Evolutionary conservation across 2,888 invertebrate genomes (phyloP).

Genomic region (Eupithecia insigniata): DNA sequence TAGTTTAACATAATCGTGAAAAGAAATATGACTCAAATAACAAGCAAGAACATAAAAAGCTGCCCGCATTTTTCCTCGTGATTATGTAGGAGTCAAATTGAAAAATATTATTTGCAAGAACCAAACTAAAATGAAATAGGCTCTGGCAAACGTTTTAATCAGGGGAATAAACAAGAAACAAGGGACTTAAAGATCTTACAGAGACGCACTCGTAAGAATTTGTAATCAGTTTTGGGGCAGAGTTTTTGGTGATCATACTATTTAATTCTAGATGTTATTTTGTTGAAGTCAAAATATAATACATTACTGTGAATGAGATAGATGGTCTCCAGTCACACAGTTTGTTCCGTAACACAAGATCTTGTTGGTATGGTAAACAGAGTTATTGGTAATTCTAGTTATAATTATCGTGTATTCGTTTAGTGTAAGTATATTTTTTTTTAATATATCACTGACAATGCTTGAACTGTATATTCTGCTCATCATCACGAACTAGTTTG

Average conservation of each 20-base stretch:
- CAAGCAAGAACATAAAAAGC: background rate
- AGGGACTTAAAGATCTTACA: background rate
- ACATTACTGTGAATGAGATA: background rate
- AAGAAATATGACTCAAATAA: background rate
- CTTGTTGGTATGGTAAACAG: too few relatives aligned
- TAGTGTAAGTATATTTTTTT: too few relatives aligned
- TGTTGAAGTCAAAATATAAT: background rate
- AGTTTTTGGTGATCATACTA: too few relatives aligned
- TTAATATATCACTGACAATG: too few relatives aligned
- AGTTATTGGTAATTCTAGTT: too few relatives aligned
- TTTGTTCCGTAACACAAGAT: background rate
- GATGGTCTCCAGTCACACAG: background rate
- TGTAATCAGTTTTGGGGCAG: background rate
- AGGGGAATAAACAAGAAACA: constrained; percentile 20
- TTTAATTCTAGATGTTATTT: background rate
- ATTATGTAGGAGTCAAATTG: background rate
- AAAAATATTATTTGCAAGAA: constrained; percentile 17
- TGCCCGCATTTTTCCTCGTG: background rate
- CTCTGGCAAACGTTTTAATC: constrained; percentile 19
- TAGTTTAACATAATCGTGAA: background rate
- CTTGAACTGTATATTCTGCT: too few relatives aligned
- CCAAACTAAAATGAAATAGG: constrained; percentile 12
- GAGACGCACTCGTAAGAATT: background rate
- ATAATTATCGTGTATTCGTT: too few relatives aligned
- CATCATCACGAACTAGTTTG: too few relatives aligned